These are phyloP conservation scores for Aelia acuminata DNA, from an alignment of 2,888 invertebrate genomes.

Conservation along the genomic window DNA sequence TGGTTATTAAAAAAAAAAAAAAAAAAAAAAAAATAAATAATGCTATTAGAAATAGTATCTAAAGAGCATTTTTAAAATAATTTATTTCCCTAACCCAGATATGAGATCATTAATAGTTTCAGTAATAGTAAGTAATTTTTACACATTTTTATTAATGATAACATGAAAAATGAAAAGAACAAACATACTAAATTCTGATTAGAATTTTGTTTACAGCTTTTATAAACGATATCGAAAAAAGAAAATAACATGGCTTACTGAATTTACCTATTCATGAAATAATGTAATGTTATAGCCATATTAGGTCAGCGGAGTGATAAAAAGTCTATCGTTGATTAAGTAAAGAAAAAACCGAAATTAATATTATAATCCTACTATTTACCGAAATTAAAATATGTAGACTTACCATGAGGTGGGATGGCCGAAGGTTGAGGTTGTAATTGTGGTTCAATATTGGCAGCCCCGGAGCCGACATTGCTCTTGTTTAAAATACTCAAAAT, in stretches of 20 bases:
- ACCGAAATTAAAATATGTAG: neutral
- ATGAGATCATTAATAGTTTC: no score
- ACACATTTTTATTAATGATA: no score
- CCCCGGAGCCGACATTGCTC: conserved; percentile 68
- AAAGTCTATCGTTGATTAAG: neutral
- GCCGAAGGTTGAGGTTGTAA: conserved; percentile 57
- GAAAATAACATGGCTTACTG: neutral
- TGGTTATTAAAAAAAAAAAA: no score
- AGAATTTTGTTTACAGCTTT: neutral
- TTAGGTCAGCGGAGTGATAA: neutral
- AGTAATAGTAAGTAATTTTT: no score
- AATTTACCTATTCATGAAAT: neutral
- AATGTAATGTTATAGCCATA: neutral
- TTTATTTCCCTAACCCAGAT: no score
- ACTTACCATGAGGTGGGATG: conserved; percentile 57
- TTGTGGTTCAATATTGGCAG: conserved; percentile 16
- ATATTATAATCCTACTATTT: neutral
- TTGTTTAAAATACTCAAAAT: conserved; percentile 84
- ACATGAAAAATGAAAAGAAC: no score
- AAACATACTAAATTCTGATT: no score
- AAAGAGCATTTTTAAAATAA: no score
- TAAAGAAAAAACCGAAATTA: neutral
- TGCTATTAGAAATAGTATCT: no score
- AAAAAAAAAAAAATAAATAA: no score
- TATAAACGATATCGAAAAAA: neutral